Percentiles rank a stretch among this genome's conserved stretches.
Evolutionary conservation across 2,113 vertebrate genomes (phyloP).

Genomic region (Phasianus colchicus): DNA sequence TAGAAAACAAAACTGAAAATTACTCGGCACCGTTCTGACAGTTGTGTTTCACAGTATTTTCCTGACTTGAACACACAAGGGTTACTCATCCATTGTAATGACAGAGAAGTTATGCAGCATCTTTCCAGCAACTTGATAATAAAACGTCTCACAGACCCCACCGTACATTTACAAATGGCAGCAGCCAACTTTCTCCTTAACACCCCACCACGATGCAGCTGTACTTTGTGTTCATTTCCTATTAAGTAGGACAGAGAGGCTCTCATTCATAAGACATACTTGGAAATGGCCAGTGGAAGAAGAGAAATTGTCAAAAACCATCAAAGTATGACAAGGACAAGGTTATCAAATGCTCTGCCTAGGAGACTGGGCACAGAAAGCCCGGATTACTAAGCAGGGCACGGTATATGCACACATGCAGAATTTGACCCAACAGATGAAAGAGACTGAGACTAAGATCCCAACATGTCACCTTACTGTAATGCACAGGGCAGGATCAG

Average conservation of each 20-base stretch:
- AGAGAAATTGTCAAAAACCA: not conserved
- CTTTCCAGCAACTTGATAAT: conserved; percentile 25
- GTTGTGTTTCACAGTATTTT: conserved; percentile 52
- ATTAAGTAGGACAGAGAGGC: not conserved
- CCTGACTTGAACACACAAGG: conserved; percentile 52
- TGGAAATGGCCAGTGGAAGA: not conserved
- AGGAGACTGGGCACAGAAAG: not conserved
- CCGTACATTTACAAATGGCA: conserved; percentile 30
- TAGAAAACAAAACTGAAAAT: not conserved
- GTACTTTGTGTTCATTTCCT: not conserved
- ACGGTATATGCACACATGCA: not conserved
- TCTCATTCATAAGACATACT: not conserved
- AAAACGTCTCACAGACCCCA: conserved; percentile 43
- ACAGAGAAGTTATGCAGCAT: not conserved
- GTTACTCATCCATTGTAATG: conserved; percentile 21
- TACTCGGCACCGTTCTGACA: conserved; percentile 6
- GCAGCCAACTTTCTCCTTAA: not conserved
- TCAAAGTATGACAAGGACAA: not conserved
- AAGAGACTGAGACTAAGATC: not conserved
- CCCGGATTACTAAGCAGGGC: not conserved
- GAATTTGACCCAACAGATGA: not conserved
- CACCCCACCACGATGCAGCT: not conserved
- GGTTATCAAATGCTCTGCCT: not conserved
- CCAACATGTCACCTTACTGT: not conserved
- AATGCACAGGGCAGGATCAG: not conserved